Evolutionary conservation across 2,113 vertebrate species (phyloP).

Genomic region (Megalops atlanticus): DNA sequence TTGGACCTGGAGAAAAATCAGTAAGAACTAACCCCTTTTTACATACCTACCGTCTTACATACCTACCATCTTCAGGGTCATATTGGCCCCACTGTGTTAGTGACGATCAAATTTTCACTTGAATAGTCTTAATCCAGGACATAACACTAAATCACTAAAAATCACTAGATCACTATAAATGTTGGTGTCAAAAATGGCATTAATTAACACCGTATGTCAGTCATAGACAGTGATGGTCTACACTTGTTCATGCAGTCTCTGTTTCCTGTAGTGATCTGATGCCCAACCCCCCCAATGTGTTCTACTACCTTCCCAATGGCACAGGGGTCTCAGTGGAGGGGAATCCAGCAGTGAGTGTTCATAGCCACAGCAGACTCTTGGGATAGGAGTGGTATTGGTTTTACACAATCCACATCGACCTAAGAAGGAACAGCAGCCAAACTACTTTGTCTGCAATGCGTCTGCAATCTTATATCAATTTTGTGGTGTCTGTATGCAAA

Average conservation of each 20-base stretch:
- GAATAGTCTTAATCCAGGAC: background rate
- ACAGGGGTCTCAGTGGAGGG: slow-evolving; percentile 61
- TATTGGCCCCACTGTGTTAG: background rate
- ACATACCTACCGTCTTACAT: background rate
- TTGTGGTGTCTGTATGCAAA: too few relatives aligned
- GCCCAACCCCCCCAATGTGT: slow-evolving; percentile 66
- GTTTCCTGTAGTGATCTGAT: slow-evolving; percentile 70
- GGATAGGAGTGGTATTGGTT: background rate
- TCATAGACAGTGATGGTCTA: background rate
- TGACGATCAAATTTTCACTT: background rate
- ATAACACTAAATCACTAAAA: background rate
- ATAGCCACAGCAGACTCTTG: background rate
- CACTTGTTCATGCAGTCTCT: slow-evolving; percentile 7
- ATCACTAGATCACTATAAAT: background rate
- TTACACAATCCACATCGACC: background rate
- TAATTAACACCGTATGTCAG: background rate
- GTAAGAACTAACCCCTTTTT: slow-evolving; percentile 63
- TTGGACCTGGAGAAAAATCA: slow-evolving; percentile 83
- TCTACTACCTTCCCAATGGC: slow-evolving; percentile 83
- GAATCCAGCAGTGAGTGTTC: slow-evolving; percentile 70
- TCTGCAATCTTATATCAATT: too few relatives aligned
- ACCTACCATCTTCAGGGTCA: background rate
- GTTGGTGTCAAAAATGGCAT: background rate
- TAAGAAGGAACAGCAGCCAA: background rate
- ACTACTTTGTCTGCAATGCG: too few relatives aligned